Percentiles rank a stretch among this genome's conserved stretches.
These are phyloP conservation scores for Formica exsecta DNA, from an alignment of 1,140 invertebrate genomes.

Conservation along the genomic window DNA sequence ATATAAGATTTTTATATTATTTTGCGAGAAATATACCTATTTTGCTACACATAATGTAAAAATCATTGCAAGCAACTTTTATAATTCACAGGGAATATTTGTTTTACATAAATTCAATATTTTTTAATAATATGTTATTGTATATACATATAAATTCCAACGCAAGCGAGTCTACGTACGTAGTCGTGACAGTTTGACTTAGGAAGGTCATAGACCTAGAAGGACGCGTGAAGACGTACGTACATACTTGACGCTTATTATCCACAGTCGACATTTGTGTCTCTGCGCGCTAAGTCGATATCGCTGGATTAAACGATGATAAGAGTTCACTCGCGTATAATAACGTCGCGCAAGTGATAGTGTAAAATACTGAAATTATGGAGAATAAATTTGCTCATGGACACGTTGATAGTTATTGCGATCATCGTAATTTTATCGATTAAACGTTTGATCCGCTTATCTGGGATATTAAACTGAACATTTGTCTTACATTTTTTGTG, in stretches of 20 bases:
- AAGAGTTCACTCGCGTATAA: not conserved
- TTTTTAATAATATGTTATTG: not conserved
- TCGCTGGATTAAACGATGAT: not conserved
- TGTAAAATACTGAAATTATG: not conserved
- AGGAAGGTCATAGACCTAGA: not conserved
- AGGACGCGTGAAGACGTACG: too few species aligned
- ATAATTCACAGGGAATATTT: not conserved
- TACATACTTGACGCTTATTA: not conserved
- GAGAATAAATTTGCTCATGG: not conserved
- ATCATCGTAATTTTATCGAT: not conserved
- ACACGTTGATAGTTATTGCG: not conserved
- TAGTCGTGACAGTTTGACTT: not conserved
- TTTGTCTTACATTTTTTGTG: not conserved
- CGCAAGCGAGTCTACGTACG: too few species aligned
- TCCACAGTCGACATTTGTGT: too few species aligned
- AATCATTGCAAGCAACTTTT: not conserved
- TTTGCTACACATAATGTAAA: not conserved
- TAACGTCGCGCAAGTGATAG: not conserved
- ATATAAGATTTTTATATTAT: not conserved
- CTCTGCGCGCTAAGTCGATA: not conserved
- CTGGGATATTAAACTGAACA: not conserved
- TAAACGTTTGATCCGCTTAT: not conserved
- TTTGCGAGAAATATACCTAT: not conserved
- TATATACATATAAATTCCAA: not conserved
- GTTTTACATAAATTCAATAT: not conserved